Base-by-base conservation (phyloP, 2,888 invertebrate genomes). In the Cyclophora albipunctata region DNA sequence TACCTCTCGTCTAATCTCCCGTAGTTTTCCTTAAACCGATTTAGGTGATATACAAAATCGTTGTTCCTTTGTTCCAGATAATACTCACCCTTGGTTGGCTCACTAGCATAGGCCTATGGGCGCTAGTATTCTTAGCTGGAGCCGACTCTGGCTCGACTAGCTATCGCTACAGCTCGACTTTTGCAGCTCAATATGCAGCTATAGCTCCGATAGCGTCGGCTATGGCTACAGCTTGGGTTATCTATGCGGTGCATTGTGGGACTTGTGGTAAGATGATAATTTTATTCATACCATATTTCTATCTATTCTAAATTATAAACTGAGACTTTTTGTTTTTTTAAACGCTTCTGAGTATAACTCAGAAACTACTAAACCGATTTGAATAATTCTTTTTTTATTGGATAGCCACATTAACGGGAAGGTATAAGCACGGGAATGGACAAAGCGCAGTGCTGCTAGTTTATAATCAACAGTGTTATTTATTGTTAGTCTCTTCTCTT, bases 171-270 rank as follows among this genome's bases (percentile, higher is more conserved):
- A 89, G 87, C 47, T 84, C 88, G 0, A 73, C 82, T 34, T 91
- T 91, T 44, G 92, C 92, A 0, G 91, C 93, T 0, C 89, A 90
- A 48, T 93, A 92, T 61, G 90, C 92, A 3, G 90, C 93, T 0
- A 80, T 93, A 64, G 90, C 92, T 45, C 93, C 93, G 1, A 69
- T 93, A n/a, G 85, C 91, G 2, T 89, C 91, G 48, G 88, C 92
- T 5, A 60, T 91, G 45, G 89, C 90, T 5, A 75, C 93, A 35
- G 90, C 91, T 43, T 93, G 93, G 93, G 69, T 91, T 5, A 91
- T 93, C 53, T 92, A 92, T 64, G 91, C 90, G 4, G 91, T 91
- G 46, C 90, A 90, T 59, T 90, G 84, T 35, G 86, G 90, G 49
- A 77, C 85, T 60, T 86, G 85, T 66, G 90, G 92, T 91, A 68